Evolutionary conservation across 2,888 invertebrate genomes (phyloP).

Genomic region (Sinodicranocentrus sp.): DNA sequence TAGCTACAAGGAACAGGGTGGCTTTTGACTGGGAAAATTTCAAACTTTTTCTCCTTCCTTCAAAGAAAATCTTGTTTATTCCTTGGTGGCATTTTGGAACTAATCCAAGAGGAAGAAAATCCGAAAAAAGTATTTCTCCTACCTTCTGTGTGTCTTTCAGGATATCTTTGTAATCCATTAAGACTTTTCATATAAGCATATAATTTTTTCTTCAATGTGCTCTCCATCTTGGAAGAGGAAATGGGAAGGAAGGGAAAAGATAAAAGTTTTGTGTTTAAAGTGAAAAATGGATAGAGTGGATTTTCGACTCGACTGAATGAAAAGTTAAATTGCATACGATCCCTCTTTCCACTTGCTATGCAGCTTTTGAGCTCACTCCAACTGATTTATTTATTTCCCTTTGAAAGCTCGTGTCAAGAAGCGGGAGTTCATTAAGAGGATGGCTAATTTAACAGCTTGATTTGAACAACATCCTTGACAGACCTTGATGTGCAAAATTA

Average conservation of each 20-base stretch:
- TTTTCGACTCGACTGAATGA: no score
- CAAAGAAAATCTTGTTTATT: slow-evolving; percentile 12
- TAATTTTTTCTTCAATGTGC: no score
- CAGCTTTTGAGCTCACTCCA: no score
- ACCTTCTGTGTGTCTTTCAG: neutral
- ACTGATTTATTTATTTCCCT: slow-evolving; percentile 55
- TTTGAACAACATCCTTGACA: slow-evolving; percentile 51
- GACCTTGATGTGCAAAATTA: slow-evolving; percentile 55
- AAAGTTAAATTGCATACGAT: no score
- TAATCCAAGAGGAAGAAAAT: slow-evolving; percentile 51
- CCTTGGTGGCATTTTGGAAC: slow-evolving; percentile 59
- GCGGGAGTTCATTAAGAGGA: slow-evolving; percentile 35
- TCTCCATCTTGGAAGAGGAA: no score
- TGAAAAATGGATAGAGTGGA: no score
- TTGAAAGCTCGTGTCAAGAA: slow-evolving; percentile 53
- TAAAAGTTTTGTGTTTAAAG: no score
- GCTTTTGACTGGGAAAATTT: slow-evolving; percentile 24
- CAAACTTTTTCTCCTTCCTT: neutral
- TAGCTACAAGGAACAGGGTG: slow-evolving; percentile 6
- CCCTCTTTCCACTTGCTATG: no score
- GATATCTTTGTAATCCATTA: slow-evolving; percentile 36
- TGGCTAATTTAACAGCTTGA: slow-evolving; percentile 44
- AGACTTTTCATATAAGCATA: slow-evolving; percentile 9
- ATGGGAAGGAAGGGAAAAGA: no score
- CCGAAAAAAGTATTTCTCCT: neutral